Conservation (phyloP, 2,113 vertebrate species). For the Crotalus tigris region DNA sequence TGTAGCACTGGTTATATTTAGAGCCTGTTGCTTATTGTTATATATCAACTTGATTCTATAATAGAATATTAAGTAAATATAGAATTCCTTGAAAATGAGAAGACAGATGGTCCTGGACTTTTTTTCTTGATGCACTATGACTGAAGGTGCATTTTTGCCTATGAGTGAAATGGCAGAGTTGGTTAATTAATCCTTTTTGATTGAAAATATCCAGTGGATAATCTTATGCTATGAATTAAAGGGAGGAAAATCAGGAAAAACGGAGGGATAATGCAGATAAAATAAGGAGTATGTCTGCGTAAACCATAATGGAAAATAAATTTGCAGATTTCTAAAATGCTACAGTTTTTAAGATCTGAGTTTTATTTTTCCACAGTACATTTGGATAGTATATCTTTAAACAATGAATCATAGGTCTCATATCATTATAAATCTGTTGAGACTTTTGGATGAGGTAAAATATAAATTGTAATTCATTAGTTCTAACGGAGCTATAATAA, state of each 20-base stretch:
- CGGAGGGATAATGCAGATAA: neutral
- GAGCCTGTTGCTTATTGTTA: neutral
- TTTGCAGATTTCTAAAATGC: neutral
- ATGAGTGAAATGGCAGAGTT: neutral
- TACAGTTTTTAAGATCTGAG: neutral
- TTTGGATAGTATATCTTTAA: neutral
- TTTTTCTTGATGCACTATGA: neutral
- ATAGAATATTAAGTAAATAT: slow-evolving; percentile 14
- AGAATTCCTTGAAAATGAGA: neutral
- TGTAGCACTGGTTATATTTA: neutral
- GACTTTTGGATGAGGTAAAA: neutral
- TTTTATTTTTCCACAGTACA: neutral
- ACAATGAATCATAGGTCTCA: neutral
- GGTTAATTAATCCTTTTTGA: neutral
- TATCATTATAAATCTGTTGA: neutral
- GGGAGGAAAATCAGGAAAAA: neutral
- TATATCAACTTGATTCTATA: neutral
- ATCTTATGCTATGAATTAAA: neutral
- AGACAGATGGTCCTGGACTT: slow-evolving; percentile 3
- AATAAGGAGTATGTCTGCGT: neutral
- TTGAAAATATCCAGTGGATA: slow-evolving; percentile 12
- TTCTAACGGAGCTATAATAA: neutral
- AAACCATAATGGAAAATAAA: neutral
- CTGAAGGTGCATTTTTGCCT: neutral
- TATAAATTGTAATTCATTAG: neutral